Base-by-base conservation (phyloP, 2,888 invertebrate species). In the Andrena bicolor region DNA sequence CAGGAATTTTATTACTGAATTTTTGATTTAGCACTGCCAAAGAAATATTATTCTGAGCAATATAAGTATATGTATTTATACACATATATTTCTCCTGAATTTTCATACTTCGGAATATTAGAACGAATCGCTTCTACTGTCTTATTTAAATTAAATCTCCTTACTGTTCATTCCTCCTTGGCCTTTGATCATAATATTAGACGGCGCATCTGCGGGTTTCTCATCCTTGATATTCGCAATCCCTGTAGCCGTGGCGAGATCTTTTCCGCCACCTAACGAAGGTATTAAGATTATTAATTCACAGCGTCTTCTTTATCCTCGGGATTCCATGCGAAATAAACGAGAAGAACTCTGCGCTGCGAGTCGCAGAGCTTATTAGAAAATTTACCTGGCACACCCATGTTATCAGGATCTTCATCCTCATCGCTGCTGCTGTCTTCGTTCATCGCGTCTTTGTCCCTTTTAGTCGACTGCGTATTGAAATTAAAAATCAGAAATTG, bases 361-460 rank as follows among this genome's bases (percentile, higher is more conserved):
- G 32, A 2, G 2, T 16, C 5, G 23, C 30, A 1, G 7, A 66
- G 26, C 49, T 13, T 66, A 20, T 7, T n/a, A 13, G 6, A 28
- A 48, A 66, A 74, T 93, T 94, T 94, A 97, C 98, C 98, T 93
- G 98, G 98, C 61, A 98, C 98, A 96, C 98, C 97, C 94, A 98
- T 97, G 94, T 97, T 97, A 94, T 98, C 98, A 76, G 98, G 98
- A 95, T 98, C 98, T 90, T 97, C 98, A 93, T 97, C 97, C 90
- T 97, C 97, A 92, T 97, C 97, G 91, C 95, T 96, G 75, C 93
- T 94, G 83, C 95, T 94, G 88, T 95, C 95, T 84, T 95, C 95
- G 78, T 92, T 93, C 80, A 93, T 92, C 80, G 94, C 94, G 84
- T 94, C 94, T 82, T 91, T 93, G 78, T 87, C 90, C 79, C 90